Percentiles rank a stretch among this genome's conserved stretches.
Conservation (phyloP, 2,797 vertebrate genomes). For the Rhynchonycteris naso region DNA sequence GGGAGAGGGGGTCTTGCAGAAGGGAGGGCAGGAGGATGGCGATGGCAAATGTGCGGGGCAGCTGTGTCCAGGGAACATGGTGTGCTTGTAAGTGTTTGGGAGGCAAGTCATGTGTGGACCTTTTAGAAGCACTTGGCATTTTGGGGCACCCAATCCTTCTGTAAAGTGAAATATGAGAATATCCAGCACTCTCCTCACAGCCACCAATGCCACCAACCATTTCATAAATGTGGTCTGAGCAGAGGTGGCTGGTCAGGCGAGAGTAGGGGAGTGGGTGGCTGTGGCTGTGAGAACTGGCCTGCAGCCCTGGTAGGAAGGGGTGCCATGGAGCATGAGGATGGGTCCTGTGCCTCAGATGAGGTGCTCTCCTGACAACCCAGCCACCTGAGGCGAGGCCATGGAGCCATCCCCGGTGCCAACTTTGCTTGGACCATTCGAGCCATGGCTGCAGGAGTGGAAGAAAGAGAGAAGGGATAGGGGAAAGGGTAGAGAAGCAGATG, state of each 20-base stretch:
- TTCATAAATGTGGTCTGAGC: neutral
- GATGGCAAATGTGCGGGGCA: fast-evolving
- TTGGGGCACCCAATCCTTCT: neutral
- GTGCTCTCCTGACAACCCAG: neutral
- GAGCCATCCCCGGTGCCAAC: too few relatives aligned
- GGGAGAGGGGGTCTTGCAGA: neutral
- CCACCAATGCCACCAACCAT: neutral
- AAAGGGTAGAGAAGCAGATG: too few relatives aligned
- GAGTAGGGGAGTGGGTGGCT: neutral
- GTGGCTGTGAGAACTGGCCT: neutral
- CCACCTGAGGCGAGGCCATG: neutral
- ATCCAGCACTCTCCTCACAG: neutral
- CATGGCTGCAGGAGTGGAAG: too few relatives aligned
- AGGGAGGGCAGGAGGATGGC: neutral
- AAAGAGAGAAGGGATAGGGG: too few relatives aligned
- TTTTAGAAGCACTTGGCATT: neutral
- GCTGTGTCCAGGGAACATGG: neutral
- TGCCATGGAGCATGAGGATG: neutral
- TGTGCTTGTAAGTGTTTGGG: neutral
- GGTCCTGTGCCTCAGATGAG: neutral
- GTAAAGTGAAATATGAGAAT: neutral
- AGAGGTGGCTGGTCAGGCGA: neutral
- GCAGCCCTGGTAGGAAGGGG: fast-evolving
- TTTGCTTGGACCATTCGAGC: too few relatives aligned
- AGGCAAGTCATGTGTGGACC: fast-evolving